Base-by-base conservation (phyloP, 2,113 vertebrate species). In the Rafetus swinhoei region DNA sequence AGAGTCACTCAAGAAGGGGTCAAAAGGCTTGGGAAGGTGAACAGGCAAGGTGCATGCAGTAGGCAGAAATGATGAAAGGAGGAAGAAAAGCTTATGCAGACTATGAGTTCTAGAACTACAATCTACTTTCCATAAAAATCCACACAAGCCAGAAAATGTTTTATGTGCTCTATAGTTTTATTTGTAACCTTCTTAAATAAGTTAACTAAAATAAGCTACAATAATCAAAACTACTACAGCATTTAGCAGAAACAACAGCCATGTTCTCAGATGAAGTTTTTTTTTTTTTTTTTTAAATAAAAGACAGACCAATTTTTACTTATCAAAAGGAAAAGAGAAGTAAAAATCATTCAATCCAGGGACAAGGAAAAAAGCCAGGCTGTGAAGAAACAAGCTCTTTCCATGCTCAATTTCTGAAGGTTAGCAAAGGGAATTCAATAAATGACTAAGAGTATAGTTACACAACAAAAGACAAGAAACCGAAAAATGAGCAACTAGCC, bases 1-100 rank as follows among this genome's bases (percentile, higher is more conserved):
- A 93, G 81, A 90, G 82, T 81, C 32, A 0, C 88, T 95, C 86
- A 87, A 90, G 84, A 84, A 93, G 59, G 24, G 11, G 12, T 77
- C 24, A 77, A 77, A 50, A 19, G 45, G 45, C 74, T 76, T 39
- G 35, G 39, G 21, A 76, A 76, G 22, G 9, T 76, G 22, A 76
- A 45, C 19, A 50, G 39, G 21, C 9, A 76, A 76, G 65, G n/a
- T n/a, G 18, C 18, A 21, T 15, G 39, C 39, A 25, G 11, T 35
- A 76, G 21, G 11, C 39, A 45, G 39, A 76, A 35, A 35, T 19
- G 11, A 35, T 72, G 7, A 24, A 24, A 15, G 29, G 6, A 45
- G 72, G 11, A 45, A 74, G 21, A 76, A 76, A 76, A 39, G 72
- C 21, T 39, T 39, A 9, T 45, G 35, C 35, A 76, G 35, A 11